Conservation (phyloP, 2,888 invertebrate genomes). For the Drosophila helvetica region DNA sequence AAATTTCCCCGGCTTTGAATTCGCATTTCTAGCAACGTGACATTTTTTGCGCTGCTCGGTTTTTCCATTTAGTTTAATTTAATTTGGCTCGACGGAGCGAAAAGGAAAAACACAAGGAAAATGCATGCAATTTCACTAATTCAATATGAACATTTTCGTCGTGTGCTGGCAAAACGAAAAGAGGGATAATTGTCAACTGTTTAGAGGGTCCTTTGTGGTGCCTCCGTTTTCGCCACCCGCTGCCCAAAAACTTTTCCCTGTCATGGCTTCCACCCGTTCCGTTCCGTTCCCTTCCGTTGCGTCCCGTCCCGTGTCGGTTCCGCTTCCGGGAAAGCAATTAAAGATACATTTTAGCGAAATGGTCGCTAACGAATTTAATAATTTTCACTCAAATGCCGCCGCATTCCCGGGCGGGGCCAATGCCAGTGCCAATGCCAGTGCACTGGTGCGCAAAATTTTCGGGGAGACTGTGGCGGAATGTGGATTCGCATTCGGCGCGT, state of each 20-base stretch:
- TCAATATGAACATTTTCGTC: conserved; percentile 38
- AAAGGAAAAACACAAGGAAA: conserved; percentile 6
- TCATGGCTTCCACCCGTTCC: conserved; percentile 1
- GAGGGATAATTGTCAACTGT: conserved; percentile 39
- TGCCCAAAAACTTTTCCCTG: conserved; percentile 20
- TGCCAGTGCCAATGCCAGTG: conserved; percentile 16
- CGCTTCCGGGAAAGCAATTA: conserved; percentile 56
- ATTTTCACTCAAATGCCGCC: conserved; percentile 35
- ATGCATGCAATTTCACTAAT: conserved; percentile 43
- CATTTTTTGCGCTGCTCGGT: conserved; percentile 9
- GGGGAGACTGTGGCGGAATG: conserved; percentile 22
- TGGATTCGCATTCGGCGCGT: background rate
- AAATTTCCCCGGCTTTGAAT: background rate
- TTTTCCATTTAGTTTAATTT: conserved; percentile 29
- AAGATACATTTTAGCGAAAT: conserved; percentile 48
- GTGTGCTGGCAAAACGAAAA: conserved; percentile 21
- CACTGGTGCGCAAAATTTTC: conserved; percentile 38
- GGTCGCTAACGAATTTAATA: conserved; percentile 47
- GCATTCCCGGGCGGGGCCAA: conserved; percentile 2
- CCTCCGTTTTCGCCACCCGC: background rate
- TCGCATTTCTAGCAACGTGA: conserved; percentile 1
- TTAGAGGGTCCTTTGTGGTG: conserved; percentile 25
- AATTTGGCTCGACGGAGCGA: conserved; percentile 30
- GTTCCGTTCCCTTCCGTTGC: conserved; percentile 12
- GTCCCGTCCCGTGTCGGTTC: background rate